A percentile compares a stretch with the other conserved stretches of the same genome.
phyloP scores from a whole-genome alignment of 2,888 invertebrate species.

The Bedellia somnulentella region DNA sequence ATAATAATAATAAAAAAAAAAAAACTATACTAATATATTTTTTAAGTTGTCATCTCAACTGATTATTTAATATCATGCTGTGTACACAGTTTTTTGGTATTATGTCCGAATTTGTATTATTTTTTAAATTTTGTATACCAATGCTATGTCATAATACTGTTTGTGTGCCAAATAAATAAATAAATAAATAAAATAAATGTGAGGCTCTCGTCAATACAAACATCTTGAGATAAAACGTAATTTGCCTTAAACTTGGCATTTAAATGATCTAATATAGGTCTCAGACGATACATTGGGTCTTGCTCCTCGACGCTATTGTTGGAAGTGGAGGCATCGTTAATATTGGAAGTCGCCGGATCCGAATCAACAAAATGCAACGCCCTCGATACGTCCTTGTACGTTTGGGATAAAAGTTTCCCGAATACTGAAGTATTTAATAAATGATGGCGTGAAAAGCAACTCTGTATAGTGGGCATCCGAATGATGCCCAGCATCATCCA shows the following conservation, averaged over 20 bases:
- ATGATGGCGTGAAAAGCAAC: neutral
- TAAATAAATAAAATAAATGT: too few relatives aligned
- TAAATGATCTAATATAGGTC: constrained; percentile 5
- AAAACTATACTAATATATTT: too few relatives aligned
- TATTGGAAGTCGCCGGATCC: neutral
- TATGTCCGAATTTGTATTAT: too few relatives aligned
- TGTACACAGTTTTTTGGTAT: too few relatives aligned
- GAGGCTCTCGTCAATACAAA: constrained; percentile 6
- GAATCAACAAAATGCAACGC: constrained; percentile 3
- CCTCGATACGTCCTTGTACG: constrained; percentile 5
- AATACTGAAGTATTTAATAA: neutral
- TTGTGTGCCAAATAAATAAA: too few relatives aligned
- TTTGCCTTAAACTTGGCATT: constrained; percentile 4
- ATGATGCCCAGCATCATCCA: constrained; percentile 4
- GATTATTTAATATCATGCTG: too few relatives aligned
- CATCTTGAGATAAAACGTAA: constrained; percentile 1
- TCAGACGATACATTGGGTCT: constrained; percentile 2
- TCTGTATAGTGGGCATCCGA: constrained; percentile 1
- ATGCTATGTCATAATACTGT: too few relatives aligned
- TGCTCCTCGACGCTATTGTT: constrained; percentile 2
- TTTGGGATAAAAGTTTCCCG: neutral
- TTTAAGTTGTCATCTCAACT: too few relatives aligned
- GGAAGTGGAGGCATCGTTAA: too few relatives aligned
- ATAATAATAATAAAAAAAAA: too few relatives aligned
- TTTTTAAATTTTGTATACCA: too few relatives aligned